A percentile compares a stretch with the other conserved stretches of the same genome.
phyloP scores from a whole-genome alignment of 2,888 invertebrate species.

The Cephus nigrinus region DNA sequence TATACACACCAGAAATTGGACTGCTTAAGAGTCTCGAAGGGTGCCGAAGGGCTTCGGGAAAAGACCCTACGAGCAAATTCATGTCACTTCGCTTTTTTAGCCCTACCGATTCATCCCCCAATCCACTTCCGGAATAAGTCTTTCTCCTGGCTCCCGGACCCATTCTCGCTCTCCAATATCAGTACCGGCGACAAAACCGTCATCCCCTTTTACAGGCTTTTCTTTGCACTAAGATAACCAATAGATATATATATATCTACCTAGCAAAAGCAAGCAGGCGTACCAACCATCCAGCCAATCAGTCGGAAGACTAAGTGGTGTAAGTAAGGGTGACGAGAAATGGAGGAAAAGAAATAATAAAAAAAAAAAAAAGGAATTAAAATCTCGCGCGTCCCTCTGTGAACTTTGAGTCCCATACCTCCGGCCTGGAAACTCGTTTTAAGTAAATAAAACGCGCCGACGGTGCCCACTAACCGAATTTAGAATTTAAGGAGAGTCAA shows the following conservation, averaged over 20 bases:
- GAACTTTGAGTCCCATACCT: background rate
- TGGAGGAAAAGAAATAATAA: background rate
- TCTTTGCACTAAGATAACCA: background rate
- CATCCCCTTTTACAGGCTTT: background rate
- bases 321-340: background rate
- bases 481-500: slow-evolving; percentile 39
- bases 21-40: slow-evolving; percentile 44
- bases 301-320: background rate
- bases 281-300: background rate
- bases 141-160: background rate
- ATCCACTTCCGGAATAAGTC: background rate
- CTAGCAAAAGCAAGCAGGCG: background rate
- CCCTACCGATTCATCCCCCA: background rate
- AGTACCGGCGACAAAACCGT: background rate
- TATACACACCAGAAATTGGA: slow-evolving; percentile 59
- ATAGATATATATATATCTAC: background rate
- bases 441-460: slow-evolving; percentile 45
- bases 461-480: slow-evolving; percentile 48
- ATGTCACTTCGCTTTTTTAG: background rate
- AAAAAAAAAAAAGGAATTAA: background rate
- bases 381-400: background rate
- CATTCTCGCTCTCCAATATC: background rate
- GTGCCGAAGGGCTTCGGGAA: slow-evolving; percentile 32
- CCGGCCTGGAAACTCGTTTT: slow-evolving; percentile 27
- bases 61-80: slow-evolving; percentile 28